Evolutionary conservation across 2,797 vertebrate species (phyloP).

Genomic region (Melanotaenia nigrans): DNA sequence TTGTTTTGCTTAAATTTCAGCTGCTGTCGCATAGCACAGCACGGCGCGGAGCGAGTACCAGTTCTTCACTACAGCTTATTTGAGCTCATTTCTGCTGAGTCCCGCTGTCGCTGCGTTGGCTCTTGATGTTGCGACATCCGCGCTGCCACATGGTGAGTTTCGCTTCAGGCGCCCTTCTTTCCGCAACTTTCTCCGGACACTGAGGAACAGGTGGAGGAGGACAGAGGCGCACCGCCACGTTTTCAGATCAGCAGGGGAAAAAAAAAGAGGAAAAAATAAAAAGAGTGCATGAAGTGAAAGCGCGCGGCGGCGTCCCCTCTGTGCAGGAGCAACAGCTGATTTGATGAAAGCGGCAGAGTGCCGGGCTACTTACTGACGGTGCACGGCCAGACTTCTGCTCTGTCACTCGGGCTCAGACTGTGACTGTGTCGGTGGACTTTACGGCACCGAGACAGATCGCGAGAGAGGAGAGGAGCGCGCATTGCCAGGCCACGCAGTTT

Average conservation of each 20-base stretch:
- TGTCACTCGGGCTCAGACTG: constrained; percentile 46
- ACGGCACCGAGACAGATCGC: constrained; percentile 49
- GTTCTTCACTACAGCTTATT: constrained; percentile 21
- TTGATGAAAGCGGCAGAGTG: constrained; percentile 59
- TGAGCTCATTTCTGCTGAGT: constrained; percentile 25
- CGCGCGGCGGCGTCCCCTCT: constrained; percentile 42
- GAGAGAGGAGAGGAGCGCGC: constrained; percentile 6
- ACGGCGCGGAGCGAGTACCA: constrained; percentile 18
- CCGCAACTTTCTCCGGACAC: constrained; percentile 50
- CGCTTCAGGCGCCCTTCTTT: constrained; percentile 10
- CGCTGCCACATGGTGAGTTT: constrained; percentile 48
- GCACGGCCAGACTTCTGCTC: constrained; percentile 59
- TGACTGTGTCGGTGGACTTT: constrained; percentile 54
- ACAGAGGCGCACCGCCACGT: constrained; percentile 36
- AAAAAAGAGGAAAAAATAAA: background rate
- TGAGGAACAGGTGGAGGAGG: constrained; percentile 69
- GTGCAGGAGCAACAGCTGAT: constrained; percentile 79
- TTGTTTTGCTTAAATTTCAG: constrained; percentile 43
- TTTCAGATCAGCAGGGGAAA: constrained; percentile 21
- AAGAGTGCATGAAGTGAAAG: constrained; percentile 41
- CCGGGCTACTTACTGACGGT: constrained; percentile 71
- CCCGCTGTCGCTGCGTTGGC: constrained; percentile 7
- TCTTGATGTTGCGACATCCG: constrained; percentile 40
- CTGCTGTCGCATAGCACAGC: constrained; percentile 26
- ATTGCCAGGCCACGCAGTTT: constrained; percentile 25